These are phyloP conservation scores for Trinorchestia longiramus DNA, from an alignment of 1,140 invertebrate species.

Conservation along the genomic window DNA sequence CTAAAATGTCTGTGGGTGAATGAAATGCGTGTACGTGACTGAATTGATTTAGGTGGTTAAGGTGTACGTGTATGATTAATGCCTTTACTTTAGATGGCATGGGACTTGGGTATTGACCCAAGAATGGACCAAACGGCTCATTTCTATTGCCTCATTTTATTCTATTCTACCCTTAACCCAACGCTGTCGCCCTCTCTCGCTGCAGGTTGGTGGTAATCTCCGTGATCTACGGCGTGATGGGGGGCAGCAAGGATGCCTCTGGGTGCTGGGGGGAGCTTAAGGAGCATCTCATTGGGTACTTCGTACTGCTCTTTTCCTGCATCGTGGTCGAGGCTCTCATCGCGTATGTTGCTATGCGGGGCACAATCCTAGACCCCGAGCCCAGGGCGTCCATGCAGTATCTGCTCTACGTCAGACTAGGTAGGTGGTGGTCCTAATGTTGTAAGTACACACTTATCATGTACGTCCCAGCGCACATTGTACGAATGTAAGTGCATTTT, in stretches of 20 bases:
- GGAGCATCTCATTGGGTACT: conserved; percentile 80
- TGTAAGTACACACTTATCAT: too few species aligned
- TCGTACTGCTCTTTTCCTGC: conserved; percentile 78
- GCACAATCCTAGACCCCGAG: conserved; percentile 83
- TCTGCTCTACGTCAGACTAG: conserved; percentile 83
- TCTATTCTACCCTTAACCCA: too few species aligned
- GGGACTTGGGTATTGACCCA: too few species aligned
- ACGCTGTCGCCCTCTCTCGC: not conserved
- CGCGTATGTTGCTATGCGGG: conserved; percentile 82
- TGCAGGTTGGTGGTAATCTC: conserved; percentile 64
- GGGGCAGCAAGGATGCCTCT: conserved; percentile 25
- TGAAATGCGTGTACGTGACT: too few species aligned
- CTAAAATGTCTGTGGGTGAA: too few species aligned
- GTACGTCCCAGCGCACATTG: too few species aligned
- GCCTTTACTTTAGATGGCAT: too few species aligned
- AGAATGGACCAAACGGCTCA: too few species aligned
- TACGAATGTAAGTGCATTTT: too few species aligned
- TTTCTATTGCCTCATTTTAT: too few species aligned
- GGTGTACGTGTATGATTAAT: too few species aligned
- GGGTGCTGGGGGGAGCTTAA: conserved; percentile 71
- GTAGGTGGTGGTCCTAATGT: conserved; percentile 71
- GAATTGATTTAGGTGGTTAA: too few species aligned
- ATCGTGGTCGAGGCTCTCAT: conserved; percentile 81
- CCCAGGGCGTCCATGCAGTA: conserved; percentile 84
- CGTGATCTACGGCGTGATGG: conserved; percentile 62